These are phyloP conservation scores for Salvator merianae DNA, from an alignment of 2,113 vertebrate species.

Conservation along the genomic window DNA sequence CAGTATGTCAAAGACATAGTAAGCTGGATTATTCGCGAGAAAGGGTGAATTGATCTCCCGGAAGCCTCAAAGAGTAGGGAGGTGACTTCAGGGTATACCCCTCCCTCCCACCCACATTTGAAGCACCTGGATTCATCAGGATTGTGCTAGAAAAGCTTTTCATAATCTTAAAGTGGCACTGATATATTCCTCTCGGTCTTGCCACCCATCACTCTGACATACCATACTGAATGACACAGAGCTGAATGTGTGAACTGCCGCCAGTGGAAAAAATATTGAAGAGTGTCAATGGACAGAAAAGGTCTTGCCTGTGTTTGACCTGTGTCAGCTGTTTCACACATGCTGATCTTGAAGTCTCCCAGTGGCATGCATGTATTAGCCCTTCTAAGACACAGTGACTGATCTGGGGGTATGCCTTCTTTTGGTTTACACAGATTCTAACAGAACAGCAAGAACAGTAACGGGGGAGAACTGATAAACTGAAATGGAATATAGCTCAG, in stretches of 20 bases:
- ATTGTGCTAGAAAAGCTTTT: neutral
- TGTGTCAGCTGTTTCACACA: slow-evolving; percentile 8
- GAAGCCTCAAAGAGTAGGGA: neutral
- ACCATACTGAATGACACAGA: neutral
- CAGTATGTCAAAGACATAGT: neutral
- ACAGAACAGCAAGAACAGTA: too few species aligned
- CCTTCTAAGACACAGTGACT: neutral
- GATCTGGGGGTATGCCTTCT: neutral
- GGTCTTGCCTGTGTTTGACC: neutral
- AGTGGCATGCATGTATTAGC: neutral
- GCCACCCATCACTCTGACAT: neutral
- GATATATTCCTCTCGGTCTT: neutral
- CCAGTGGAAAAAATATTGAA: neutral
- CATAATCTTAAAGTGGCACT: neutral
- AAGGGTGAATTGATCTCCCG: neutral
- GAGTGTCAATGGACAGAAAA: neutral
- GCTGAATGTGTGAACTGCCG: neutral
- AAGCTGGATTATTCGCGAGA: neutral
- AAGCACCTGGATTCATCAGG: too few species aligned
- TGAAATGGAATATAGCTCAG: too few species aligned
- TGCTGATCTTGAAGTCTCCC: neutral
- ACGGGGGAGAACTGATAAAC: neutral
- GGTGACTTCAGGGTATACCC: too few species aligned
- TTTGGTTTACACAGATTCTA: neutral
- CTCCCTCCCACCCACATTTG: neutral